Evolutionary conservation across 2,113 vertebrate species (phyloP).

Genomic region (Rhodinocichla rosea): DNA sequence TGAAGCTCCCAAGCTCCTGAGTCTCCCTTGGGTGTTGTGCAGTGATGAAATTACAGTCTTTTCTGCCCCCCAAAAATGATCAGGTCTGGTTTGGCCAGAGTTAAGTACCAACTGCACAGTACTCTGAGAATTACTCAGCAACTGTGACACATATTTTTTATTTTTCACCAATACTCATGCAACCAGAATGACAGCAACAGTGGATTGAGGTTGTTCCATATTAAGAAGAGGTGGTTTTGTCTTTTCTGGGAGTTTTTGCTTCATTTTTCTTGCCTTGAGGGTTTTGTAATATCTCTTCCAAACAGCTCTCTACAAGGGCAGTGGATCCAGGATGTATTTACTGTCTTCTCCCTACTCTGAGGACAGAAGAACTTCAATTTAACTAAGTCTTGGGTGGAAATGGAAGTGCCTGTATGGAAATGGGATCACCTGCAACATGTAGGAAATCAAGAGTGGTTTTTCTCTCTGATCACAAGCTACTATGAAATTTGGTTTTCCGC

Average conservation of each 20-base stretch:
- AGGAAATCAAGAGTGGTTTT: background rate
- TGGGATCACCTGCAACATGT: fast-evolving
- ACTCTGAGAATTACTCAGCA: background rate
- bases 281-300: background rate
- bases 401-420: background rate
- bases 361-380: background rate
- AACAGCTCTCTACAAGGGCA: background rate
- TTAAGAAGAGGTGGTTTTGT: background rate
- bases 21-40: background rate
- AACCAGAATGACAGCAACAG: background rate
- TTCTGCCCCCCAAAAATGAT: background rate
- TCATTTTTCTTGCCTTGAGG: background rate
- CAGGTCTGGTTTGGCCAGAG: background rate
- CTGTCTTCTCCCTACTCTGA: background rate
- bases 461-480: background rate
- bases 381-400: background rate
- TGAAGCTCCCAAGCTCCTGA: background rate
- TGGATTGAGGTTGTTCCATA: background rate
- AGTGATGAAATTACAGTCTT: background rate
- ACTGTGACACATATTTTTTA: too few species aligned
- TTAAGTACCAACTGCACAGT: background rate
- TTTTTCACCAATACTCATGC: background rate
- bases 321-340: background rate
- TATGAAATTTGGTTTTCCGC: background rate
- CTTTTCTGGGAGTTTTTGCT: background rate